Conservation (phyloP, 2,888 invertebrate species). For the Cheilosia vernalis region DNA sequence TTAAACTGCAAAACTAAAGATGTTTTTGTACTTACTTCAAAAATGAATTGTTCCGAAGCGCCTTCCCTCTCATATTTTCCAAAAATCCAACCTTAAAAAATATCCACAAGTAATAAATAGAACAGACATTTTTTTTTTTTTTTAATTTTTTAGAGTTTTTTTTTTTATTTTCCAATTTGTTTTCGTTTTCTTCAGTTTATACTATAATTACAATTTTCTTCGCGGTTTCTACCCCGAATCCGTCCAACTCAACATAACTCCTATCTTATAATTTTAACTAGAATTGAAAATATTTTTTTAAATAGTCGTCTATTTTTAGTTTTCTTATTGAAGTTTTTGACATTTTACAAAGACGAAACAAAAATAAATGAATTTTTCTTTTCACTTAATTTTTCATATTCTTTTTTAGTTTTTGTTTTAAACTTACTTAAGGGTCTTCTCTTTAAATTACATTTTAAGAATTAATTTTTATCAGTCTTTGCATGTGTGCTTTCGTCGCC, state of each 20-base stretch:
- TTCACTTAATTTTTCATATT: background rate
- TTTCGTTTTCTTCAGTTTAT: slow-evolving; percentile 47
- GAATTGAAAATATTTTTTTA: slow-evolving; percentile 71
- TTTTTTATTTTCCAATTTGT: slow-evolving; percentile 52
- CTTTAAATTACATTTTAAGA: slow-evolving; percentile 60
- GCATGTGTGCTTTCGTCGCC: slow-evolving; percentile 76
- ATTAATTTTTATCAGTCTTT: slow-evolving; percentile 76
- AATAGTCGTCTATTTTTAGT: slow-evolving; percentile 59
- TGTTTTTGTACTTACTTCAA: too few relatives aligned
- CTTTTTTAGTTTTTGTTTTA: slow-evolving; percentile 38
- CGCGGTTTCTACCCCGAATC: slow-evolving; percentile 45
- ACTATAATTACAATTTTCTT: slow-evolving; percentile 67
- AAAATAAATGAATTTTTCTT: slow-evolving; percentile 56
- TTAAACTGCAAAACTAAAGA: too few relatives aligned
- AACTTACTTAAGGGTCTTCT: slow-evolving; percentile 36
- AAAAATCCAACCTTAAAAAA: too few relatives aligned
- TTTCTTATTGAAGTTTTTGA: slow-evolving; percentile 66
- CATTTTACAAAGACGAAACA: slow-evolving; percentile 75
- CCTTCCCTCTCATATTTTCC: too few relatives aligned
- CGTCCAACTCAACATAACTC: slow-evolving; percentile 61
- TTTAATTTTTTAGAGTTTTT: slow-evolving; percentile 17
- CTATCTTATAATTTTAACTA: slow-evolving; percentile 65
- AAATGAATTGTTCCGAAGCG: too few relatives aligned
- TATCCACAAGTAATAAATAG: too few relatives aligned
- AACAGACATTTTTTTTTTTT: slow-evolving; percentile 23